Evolutionary conservation across 2,113 vertebrate species (phyloP).

Genomic region (Spermophilus dauricus): DNA sequence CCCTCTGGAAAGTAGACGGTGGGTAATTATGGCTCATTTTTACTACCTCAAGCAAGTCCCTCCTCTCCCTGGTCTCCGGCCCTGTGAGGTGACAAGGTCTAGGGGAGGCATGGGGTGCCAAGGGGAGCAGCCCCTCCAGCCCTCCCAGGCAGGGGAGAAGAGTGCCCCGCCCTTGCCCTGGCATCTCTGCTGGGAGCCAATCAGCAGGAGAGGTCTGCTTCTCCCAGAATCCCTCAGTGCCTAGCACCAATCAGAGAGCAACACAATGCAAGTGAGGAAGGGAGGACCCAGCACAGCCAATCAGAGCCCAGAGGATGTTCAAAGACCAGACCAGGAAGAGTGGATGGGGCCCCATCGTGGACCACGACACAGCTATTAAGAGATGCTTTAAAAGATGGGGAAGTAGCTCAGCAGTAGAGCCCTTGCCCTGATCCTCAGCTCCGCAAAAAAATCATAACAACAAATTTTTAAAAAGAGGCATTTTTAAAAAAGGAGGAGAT

Average conservation of each 20-base stretch:
- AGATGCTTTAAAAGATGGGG: neutral
- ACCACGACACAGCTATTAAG: neutral
- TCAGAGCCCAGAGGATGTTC: conserved; percentile 23
- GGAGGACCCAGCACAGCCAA: neutral
- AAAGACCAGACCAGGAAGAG: neutral
- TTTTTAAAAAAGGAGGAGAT: neutral
- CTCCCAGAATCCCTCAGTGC: conserved; percentile 54
- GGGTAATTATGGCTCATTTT: neutral
- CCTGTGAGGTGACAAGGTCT: neutral
- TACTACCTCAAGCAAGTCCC: neutral
- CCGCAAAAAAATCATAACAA: neutral
- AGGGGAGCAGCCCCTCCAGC: neutral
- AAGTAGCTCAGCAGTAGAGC: no score
- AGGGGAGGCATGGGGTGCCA: accelerated
- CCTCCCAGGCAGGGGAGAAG: accelerated
- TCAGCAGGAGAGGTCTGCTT: neutral
- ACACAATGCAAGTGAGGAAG: neutral
- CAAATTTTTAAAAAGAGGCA: neutral
- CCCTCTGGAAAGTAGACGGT: neutral
- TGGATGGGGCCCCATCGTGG: accelerated
- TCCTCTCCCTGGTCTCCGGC: neutral
- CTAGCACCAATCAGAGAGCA: conserved; percentile 43
- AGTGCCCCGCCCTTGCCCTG: neutral
- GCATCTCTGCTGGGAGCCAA: conserved; percentile 22
- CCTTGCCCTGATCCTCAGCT: neutral